Conservation (phyloP, 1,140 invertebrate genomes). For the Psilanteris sp. region DNA sequence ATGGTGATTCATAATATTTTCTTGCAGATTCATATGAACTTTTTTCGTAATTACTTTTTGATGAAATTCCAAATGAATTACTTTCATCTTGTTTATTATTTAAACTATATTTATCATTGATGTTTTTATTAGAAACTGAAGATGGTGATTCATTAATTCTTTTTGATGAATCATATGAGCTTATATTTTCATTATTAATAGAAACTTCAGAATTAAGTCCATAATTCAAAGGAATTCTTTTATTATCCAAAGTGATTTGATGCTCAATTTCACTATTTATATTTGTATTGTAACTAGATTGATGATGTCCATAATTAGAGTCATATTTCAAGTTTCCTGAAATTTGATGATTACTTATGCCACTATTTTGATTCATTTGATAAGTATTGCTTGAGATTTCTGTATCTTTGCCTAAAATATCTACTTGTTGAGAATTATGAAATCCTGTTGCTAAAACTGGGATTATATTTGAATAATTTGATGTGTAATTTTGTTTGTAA, state of each 20-base stretch:
- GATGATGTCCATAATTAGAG: not conserved
- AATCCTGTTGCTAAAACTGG: not conserved
- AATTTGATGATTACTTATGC: not conserved
- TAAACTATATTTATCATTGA: too few relatives aligned
- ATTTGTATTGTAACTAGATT: not conserved
- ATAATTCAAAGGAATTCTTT: constrained; percentile 4
- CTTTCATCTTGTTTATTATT: too few relatives aligned
- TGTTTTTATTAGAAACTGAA: too few relatives aligned
- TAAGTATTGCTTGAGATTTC: not conserved
- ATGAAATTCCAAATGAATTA: too few relatives aligned
- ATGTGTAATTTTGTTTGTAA: constrained; percentile 43
- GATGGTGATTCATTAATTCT: constrained; percentile 6
- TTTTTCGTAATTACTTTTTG: too few relatives aligned
- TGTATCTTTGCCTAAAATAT: constrained; percentile 3
- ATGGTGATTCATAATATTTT: not conserved
- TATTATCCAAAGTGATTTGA: too few relatives aligned
- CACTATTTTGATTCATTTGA: not conserved
- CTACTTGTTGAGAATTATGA: not conserved
- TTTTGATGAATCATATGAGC: constrained; percentile 1
- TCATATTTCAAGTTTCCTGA: constrained; percentile 10
- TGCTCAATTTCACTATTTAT: constrained; percentile 23
- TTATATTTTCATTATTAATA: constrained; percentile 2
- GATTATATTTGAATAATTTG: constrained; percentile 18
- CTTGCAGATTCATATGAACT: too few relatives aligned
- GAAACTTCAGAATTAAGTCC: constrained; percentile 5